These are phyloP conservation scores for Polypedilum vanderplanki DNA, from an alignment of 1,140 invertebrate genomes.

Conservation along the genomic window DNA sequence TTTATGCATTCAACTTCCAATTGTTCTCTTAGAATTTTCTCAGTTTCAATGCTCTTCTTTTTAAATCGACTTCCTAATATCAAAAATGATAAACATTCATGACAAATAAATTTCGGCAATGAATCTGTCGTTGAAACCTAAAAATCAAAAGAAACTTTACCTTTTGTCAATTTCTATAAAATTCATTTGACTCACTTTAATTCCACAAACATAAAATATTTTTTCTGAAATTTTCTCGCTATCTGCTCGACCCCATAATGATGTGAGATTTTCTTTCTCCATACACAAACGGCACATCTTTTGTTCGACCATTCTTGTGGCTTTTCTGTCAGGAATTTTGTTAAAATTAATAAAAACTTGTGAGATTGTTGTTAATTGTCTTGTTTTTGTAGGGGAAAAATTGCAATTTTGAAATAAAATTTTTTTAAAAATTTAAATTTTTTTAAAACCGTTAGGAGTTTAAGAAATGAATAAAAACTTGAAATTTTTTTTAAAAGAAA, in stretches of 20 bases:
- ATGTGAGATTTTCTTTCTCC: neutral
- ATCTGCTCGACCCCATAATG: neutral
- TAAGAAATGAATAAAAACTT: too few relatives aligned
- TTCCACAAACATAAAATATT: conserved; percentile 7
- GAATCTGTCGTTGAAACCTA: neutral
- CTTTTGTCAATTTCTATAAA: neutral
- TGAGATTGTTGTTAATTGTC: too few relatives aligned
- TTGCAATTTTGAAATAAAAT: too few relatives aligned
- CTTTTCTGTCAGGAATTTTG: too few relatives aligned
- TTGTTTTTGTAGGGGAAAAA: too few relatives aligned
- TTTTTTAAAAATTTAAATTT: too few relatives aligned
- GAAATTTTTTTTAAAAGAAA: too few relatives aligned
- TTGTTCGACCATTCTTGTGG: neutral
- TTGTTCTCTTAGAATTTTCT: neutral
- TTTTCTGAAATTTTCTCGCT: neutral
- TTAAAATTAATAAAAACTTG: too few relatives aligned
- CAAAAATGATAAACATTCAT: neutral
- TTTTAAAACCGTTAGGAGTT: too few relatives aligned
- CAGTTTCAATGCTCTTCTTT: neutral
- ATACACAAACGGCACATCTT: conserved; percentile 2
- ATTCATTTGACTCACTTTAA: neutral
- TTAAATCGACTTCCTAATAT: neutral
- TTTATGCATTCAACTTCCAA: conserved; percentile 3
- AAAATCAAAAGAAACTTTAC: neutral
- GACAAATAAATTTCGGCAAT: neutral